Percentiles rank a stretch among this genome's conserved stretches.
These are phyloP conservation scores for Pentalonia nigronervosa DNA, from an alignment of 1,140 invertebrate genomes.

Conservation along the genomic window DNA sequence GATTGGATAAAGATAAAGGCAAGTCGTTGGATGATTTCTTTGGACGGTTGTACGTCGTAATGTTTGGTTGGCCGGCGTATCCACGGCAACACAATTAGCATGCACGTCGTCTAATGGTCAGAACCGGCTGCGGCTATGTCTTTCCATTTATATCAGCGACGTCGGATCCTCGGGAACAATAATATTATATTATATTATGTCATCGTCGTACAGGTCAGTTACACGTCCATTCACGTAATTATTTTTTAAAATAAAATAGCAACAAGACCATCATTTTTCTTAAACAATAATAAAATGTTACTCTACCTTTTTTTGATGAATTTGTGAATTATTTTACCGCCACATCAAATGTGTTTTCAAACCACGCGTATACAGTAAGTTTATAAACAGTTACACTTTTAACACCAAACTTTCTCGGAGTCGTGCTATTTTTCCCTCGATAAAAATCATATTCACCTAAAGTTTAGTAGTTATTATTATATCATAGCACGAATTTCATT, in stretches of 20 bases:
- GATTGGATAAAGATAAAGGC: conserved; percentile 22
- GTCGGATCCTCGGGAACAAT: conserved; percentile 12
- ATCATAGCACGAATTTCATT: neutral
- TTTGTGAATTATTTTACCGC: neutral
- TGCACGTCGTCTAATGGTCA: conserved; percentile 50
- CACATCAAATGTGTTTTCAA: neutral
- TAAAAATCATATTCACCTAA: neutral
- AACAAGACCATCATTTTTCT: neutral
- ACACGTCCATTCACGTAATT: neutral
- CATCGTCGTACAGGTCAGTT: conserved; percentile 38
- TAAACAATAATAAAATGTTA: neutral
- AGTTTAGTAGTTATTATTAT: neutral
- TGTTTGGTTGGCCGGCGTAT: conserved; percentile 53
- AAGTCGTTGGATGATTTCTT: conserved; percentile 29
- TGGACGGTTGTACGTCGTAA: neutral
- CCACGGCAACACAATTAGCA: conserved; percentile 56
- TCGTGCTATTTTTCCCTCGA: neutral
- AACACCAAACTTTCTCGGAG: neutral
- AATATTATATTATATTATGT: neutral
- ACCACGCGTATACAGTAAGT: neutral
- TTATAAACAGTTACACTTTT: conserved; percentile 2
- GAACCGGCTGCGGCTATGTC: conserved; percentile 27
- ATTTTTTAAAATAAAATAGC: neutral
- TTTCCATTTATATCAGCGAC: conserved; percentile 32
- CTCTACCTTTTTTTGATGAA: neutral